A percentile compares a stretch with the other conserved stretches of the same genome.
These are phyloP conservation scores for Drosophila funebris DNA, from an alignment of 1,140 invertebrate genomes.

Conservation along the genomic window DNA sequence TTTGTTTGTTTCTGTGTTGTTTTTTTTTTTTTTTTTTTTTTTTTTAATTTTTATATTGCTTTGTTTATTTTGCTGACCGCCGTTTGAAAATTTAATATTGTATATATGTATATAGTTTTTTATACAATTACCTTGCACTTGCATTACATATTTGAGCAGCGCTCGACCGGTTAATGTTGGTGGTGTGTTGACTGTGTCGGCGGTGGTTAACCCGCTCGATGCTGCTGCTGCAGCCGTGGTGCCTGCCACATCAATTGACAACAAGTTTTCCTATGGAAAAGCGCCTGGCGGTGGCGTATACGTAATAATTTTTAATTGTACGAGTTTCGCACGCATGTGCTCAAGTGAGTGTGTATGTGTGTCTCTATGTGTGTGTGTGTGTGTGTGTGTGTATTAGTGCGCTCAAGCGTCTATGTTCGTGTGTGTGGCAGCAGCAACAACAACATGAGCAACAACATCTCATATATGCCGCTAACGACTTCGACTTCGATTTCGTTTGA, in stretches of 20 bases:
- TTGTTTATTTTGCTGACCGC: slow-evolving; percentile 14
- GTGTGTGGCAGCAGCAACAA: slow-evolving; percentile 41
- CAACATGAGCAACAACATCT: slow-evolving; percentile 29
- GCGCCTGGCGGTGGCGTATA: slow-evolving; percentile 58
- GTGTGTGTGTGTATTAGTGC: slow-evolving; percentile 46
- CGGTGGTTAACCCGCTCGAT: slow-evolving; percentile 65
- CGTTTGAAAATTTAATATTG: slow-evolving; percentile 8
- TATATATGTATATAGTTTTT: slow-evolving; percentile 23
- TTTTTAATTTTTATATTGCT: no score
- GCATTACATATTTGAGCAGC: slow-evolving; percentile 41
- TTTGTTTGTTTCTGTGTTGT: neutral
- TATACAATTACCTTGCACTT: slow-evolving; percentile 74
- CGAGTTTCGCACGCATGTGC: slow-evolving; percentile 63
- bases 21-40: neutral
- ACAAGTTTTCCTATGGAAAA: slow-evolving; percentile 61
- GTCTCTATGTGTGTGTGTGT: slow-evolving; percentile 8
- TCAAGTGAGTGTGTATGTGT: slow-evolving; percentile 3
- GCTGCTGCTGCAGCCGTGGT: slow-evolving; percentile 1
- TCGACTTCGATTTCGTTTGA: slow-evolving; percentile 35
- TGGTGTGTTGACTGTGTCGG: slow-evolving; percentile 26
- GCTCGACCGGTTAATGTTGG: slow-evolving; percentile 51
- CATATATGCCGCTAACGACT: slow-evolving; percentile 47
- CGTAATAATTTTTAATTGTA: slow-evolving; percentile 78
- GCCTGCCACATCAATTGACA: slow-evolving; percentile 31
- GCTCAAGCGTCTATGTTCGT: neutral